A percentile compares a stretch with the other conserved stretches of the same genome.
Conservation (phyloP, 2,888 invertebrate species). For the Anthrax anthrax region DNA sequence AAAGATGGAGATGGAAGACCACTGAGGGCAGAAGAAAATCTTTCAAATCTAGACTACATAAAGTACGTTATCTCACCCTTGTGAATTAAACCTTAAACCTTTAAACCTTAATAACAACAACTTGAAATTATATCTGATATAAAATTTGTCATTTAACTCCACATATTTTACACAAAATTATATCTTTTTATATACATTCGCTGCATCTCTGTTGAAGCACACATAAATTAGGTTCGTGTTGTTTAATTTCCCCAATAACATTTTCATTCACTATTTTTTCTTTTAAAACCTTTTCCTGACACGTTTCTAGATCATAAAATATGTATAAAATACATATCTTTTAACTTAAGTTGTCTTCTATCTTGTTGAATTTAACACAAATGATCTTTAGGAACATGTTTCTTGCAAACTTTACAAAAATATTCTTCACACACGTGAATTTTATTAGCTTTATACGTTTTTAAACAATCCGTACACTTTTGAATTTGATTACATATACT, state of each 20-base stretch:
- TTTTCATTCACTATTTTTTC: not conserved
- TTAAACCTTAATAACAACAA: no score
- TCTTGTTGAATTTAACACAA: constrained; percentile 1
- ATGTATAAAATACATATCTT: constrained; percentile 2
- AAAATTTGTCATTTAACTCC: no score
- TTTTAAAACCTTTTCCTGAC: not conserved
- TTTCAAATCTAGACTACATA: no score
- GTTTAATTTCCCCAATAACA: not conserved
- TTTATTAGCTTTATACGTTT: not conserved
- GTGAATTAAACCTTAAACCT: no score
- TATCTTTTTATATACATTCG: no score
- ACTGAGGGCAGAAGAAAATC: no score
- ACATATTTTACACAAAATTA: no score
- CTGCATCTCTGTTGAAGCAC: no score
- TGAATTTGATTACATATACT: not conserved
- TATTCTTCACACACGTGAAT: constrained; percentile 2
- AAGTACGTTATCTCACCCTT: no score
- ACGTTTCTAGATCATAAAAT: constrained; percentile 4
- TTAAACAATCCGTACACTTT: not conserved
- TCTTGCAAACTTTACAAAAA: constrained; percentile 3
- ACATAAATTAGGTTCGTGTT: no score
- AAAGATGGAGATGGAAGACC: no score
- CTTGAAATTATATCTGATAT: no score
- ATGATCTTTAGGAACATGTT: not conserved
- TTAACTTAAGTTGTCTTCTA: not conserved